Conservation (phyloP, 2,888 invertebrate genomes). For the Gastrophysa polygoni region DNA sequence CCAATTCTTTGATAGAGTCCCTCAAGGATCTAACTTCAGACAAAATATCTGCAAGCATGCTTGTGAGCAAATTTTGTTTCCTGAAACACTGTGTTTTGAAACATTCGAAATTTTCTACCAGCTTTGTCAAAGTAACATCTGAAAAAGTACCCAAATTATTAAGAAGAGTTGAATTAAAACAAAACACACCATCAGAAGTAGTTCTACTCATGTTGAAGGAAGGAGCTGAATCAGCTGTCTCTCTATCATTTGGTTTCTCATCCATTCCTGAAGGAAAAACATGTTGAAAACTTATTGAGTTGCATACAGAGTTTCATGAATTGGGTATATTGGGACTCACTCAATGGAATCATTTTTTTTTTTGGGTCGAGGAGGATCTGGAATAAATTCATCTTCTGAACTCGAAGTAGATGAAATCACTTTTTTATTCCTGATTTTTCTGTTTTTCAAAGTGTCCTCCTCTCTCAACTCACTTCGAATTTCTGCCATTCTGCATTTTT, state of each 20-base stretch:
- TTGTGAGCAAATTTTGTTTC: neutral
- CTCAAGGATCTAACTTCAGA: neutral
- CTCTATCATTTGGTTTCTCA: neutral
- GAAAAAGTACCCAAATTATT: neutral
- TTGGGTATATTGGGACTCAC: too few relatives aligned
- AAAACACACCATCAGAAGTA: neutral
- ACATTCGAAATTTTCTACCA: neutral
- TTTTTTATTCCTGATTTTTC: neutral
- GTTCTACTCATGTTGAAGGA: neutral
- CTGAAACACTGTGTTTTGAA: neutral
- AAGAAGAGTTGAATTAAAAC: neutral
- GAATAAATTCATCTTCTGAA: neutral
- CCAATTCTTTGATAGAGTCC: neutral
- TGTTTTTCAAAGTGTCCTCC: constrained; percentile 3
- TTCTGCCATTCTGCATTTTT: constrained; percentile 4
- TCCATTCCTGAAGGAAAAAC: constrained; percentile 1
- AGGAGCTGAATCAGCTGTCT: too few relatives aligned
- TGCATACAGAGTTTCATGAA: too few relatives aligned
- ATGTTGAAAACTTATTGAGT: neutral
- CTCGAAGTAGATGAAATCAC: neutral
- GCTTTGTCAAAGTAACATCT: neutral
- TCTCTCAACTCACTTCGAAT: constrained; percentile 9
- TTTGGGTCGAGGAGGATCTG: neutral
- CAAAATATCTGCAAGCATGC: neutral
- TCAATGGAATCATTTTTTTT: too few relatives aligned